Percentiles rank a stretch among this genome's conserved stretches.
phyloP scores from a whole-genome alignment of 64 coral and sea anemone genomes.

The Platygyra sinensis region DNA sequence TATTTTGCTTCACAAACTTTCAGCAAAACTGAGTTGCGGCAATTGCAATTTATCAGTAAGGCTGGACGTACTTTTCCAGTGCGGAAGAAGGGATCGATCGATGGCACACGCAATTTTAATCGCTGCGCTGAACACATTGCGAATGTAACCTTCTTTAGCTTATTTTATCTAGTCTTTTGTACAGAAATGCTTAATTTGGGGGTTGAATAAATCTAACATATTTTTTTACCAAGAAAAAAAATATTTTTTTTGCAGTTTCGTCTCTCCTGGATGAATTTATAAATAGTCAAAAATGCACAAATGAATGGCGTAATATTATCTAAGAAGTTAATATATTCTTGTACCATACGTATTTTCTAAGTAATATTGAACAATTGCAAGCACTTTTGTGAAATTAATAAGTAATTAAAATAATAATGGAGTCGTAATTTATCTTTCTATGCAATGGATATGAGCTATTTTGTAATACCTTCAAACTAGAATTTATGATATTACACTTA shows the following conservation, averaged over 20 bases:
- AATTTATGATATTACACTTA: background rate
- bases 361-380: background rate
- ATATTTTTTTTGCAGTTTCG: background rate
- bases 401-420: background rate
- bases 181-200: background rate
- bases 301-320: slow-evolving; percentile 23
- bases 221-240: background rate
- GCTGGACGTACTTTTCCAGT: no score
- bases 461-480: background rate
- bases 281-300: background rate
- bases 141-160: background rate
- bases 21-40: no score
- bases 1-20: no score
- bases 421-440: slow-evolving; percentile 32
- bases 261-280: slow-evolving; percentile 4
- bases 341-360: slow-evolving; percentile 34
- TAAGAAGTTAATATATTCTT: slow-evolving; percentile 47
- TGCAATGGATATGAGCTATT: background rate
- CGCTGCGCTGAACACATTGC: background rate
- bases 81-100: no score
- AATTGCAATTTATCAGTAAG: no score
- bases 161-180: background rate
- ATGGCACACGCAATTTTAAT: no score
- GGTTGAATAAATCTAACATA: background rate
- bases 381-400: slow-evolving; percentile 21